phyloP scores from a whole-genome alignment of 2,797 vertebrate genomes.

The Pangasius djambal region DNA sequence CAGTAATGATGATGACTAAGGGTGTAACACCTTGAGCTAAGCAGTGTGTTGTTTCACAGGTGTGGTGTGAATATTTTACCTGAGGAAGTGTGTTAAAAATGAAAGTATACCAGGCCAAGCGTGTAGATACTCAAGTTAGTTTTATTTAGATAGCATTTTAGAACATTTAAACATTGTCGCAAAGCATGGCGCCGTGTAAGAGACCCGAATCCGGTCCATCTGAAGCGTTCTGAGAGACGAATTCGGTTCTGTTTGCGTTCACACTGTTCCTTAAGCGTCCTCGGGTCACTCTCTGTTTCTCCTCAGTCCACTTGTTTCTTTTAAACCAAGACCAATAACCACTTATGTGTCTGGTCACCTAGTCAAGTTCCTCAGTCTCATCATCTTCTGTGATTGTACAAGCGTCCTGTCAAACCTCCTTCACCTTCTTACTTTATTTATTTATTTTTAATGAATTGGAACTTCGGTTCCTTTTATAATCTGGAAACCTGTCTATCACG shows the following conservation, averaged over 20 bases:
- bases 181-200: neutral
- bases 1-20: neutral
- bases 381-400: neutral
- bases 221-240: neutral
- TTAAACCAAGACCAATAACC: no score
- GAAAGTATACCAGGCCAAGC: neutral
- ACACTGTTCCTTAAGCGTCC: no score
- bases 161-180: neutral
- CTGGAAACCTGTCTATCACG: neutral
- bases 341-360: neutral
- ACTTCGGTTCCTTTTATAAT: no score
- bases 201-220: neutral
- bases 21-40: neutral
- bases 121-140: neutral
- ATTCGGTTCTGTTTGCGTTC: no score
- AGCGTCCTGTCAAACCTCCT: no score
- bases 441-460: no score
- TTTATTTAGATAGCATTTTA: neutral
- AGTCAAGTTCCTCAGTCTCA: neutral
- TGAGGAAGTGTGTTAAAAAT: neutral
- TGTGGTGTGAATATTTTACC: neutral
- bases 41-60: neutral
- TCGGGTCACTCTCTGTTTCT: no score
- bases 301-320: no score
- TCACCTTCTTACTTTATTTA: no score